Conservation (phyloP, 2,888 invertebrate species). For the Caradrina clavipalpis region DNA sequence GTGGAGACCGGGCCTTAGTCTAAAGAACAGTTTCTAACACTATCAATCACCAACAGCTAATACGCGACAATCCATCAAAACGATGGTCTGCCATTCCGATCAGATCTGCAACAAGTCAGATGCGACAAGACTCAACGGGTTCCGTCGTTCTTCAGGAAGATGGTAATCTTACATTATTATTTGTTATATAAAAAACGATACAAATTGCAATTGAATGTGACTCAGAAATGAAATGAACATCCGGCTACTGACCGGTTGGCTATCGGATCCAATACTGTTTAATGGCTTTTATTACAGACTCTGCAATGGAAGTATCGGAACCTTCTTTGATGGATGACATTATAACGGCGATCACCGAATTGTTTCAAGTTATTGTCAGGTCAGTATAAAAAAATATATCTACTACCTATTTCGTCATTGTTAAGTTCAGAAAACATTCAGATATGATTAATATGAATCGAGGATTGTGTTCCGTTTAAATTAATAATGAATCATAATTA, state of each 20-base stretch:
- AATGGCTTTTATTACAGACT: slow-evolving; percentile 70
- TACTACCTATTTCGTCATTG: background rate
- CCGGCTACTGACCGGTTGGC: no score
- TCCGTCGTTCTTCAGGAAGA: slow-evolving; percentile 90
- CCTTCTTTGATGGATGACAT: slow-evolving; percentile 83
- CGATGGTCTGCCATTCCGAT: slow-evolving; percentile 78
- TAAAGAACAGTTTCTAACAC: slow-evolving; percentile 10
- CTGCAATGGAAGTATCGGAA: slow-evolving; percentile 72
- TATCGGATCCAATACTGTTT: no score
- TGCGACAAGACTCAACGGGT: slow-evolving; percentile 92
- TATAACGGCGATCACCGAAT: slow-evolving; percentile 82
- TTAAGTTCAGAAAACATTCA: background rate
- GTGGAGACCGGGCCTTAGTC: background rate
- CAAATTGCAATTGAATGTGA: slow-evolving; percentile 4
- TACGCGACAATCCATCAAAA: slow-evolving; percentile 90
- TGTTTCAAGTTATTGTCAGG: slow-evolving; percentile 88
- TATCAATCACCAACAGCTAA: slow-evolving; percentile 85
- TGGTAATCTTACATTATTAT: slow-evolving; percentile 70
- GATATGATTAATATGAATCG: background rate
- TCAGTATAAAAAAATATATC: slow-evolving; percentile 53
- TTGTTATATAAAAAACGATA: background rate
- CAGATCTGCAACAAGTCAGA: slow-evolving; percentile 70
- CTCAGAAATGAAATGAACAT: background rate
- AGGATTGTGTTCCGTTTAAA: background rate
- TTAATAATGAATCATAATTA: background rate